phyloP scores from a whole-genome alignment of 1,140 invertebrate genomes.

The Oscheius sp. region DNA sequence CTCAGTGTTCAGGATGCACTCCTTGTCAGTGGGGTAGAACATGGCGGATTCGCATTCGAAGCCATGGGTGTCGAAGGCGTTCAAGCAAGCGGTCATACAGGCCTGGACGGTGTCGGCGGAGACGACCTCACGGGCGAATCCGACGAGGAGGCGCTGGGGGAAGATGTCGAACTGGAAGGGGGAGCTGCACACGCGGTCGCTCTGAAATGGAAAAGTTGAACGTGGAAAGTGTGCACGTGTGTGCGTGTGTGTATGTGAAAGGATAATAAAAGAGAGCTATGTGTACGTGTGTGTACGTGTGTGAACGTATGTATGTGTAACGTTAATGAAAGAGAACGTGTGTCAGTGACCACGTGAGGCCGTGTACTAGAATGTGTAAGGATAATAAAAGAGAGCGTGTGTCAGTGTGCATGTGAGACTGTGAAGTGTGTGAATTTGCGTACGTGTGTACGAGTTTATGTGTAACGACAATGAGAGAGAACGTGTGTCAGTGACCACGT shows the following conservation, averaged over 20 bases:
- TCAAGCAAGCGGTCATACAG: slow-evolving; percentile 57
- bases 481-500: no score
- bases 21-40: slow-evolving; percentile 47
- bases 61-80: slow-evolving; percentile 61
- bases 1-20: slow-evolving; percentile 60
- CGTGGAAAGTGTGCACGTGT: not conserved
- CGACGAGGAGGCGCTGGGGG: slow-evolving; percentile 59
- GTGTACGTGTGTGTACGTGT: slow-evolving; percentile 10
- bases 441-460: no score
- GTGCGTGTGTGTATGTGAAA: slow-evolving; percentile 1
- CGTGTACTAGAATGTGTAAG: not conserved
- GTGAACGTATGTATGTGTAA: slow-evolving; percentile 13
- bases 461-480: no score
- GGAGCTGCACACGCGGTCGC: slow-evolving; percentile 58
- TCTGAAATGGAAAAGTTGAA: slow-evolving; percentile 40
- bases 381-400: not conserved
- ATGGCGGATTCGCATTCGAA: slow-evolving; percentile 59
- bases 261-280: slow-evolving; percentile 10
- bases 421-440: not conserved
- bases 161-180: slow-evolving; percentile 61
- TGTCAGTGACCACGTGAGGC: not conserved
- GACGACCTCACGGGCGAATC: slow-evolving; percentile 59
- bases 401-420: not conserved
- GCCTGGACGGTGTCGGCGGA: slow-evolving; percentile 51
- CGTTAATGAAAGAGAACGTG: slow-evolving; percentile 15